Evolutionary conservation across 2,113 vertebrate genomes (phyloP).

Genomic region (Ptilorrhoa leucosticta): DNA sequence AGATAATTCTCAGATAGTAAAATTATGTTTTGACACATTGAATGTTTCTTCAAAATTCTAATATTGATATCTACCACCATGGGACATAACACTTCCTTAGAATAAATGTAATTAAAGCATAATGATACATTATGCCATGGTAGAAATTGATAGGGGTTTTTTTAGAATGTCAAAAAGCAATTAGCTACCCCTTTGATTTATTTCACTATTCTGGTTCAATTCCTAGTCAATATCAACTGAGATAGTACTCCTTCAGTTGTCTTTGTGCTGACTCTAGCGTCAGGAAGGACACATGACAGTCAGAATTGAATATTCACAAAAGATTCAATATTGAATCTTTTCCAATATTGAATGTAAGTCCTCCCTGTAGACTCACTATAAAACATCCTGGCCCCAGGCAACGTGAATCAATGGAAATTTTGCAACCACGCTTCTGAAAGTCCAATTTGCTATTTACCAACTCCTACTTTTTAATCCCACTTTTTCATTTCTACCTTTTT

Average conservation of each 20-base stretch:
- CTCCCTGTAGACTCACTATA: background rate
- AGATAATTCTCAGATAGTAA: background rate
- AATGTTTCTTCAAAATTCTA: background rate
- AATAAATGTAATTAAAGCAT: background rate
- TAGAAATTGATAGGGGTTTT: background rate
- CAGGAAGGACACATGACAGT: background rate
- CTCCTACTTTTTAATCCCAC: background rate
- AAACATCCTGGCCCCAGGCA: background rate
- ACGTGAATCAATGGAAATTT: background rate
- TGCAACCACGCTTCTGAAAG: background rate
- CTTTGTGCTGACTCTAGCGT: background rate
- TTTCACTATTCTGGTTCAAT: background rate
- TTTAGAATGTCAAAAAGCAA: background rate
- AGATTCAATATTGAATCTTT: background rate
- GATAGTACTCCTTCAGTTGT: background rate
- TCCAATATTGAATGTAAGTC: background rate
- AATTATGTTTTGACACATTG: background rate
- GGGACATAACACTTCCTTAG: background rate
- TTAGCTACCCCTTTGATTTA: background rate
- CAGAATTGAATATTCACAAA: background rate
- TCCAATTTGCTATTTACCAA: background rate
- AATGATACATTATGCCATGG: background rate
- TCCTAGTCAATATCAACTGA: background rate
- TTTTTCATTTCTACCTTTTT: background rate
- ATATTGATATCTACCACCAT: background rate